Conservation (phyloP, 2,888 invertebrate species). For the Busseola fusca region DNA sequence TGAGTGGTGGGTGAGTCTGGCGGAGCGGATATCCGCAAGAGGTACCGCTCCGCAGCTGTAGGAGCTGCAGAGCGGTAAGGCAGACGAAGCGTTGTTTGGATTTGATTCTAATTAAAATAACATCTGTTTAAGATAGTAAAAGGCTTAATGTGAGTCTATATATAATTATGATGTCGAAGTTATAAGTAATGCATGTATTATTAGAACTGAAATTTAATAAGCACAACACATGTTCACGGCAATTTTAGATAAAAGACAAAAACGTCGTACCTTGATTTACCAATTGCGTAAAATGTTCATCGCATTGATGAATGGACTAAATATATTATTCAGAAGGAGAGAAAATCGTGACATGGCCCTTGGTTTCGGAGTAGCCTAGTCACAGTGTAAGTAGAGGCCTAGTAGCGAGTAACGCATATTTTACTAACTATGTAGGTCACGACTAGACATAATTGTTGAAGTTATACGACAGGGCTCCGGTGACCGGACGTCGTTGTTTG, state of each 20-base stretch:
- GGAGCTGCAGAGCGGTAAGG: too few relatives aligned
- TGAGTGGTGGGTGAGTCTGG: slow-evolving; percentile 71
- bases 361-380: slow-evolving; percentile 55
- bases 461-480: slow-evolving; percentile 71
- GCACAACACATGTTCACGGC: background rate
- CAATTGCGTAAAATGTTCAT: slow-evolving; percentile 13
- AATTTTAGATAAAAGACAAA: slow-evolving; percentile 5
- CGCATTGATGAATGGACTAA: slow-evolving; percentile 15
- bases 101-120: slow-evolving; percentile 50
- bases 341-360: slow-evolving; percentile 53
- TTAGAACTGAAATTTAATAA: slow-evolving; percentile 13
- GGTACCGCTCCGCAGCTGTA: slow-evolving; percentile 61
- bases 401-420: slow-evolving; percentile 57
- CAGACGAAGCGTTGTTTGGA: slow-evolving; percentile 45
- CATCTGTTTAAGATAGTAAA: slow-evolving; percentile 42
- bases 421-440: slow-evolving; percentile 67
- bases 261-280: background rate
- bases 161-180: slow-evolving; percentile 40
- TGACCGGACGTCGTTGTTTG: slow-evolving; percentile 86
- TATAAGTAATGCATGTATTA: slow-evolving; percentile 30
- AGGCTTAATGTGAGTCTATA: slow-evolving; percentile 37
- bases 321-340: slow-evolving; percentile 19
- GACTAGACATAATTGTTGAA: slow-evolving; percentile 68
- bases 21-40: slow-evolving; percentile 82
- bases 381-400: too few relatives aligned